These are phyloP conservation scores for Drosophila pseudotakahashii DNA, from an alignment of 2,888 invertebrate genomes.

Conservation along the genomic window DNA sequence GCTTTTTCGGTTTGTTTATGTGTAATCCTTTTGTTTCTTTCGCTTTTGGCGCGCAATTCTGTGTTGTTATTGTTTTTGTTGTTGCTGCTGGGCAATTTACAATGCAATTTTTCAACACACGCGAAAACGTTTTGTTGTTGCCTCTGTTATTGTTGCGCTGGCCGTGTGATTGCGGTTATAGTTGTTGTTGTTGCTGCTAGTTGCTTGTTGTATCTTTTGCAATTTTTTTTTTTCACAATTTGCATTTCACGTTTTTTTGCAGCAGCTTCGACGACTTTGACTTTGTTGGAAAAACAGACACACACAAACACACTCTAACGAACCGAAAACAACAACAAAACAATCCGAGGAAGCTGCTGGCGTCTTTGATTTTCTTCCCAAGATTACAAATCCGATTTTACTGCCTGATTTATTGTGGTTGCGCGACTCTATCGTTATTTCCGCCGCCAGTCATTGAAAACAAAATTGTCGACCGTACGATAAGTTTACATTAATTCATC, in stretches of 20 bases:
- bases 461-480: not conserved
- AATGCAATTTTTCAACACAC: constrained; percentile 53
- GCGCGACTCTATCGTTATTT: constrained; percentile 3
- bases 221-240: constrained; percentile 50
- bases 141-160: constrained; percentile 33
- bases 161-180: constrained; percentile 33
- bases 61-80: constrained; percentile 14
- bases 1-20: constrained; percentile 43
- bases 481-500: not conserved
- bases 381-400: constrained; percentile 34
- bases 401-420: constrained; percentile 20
- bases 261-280: constrained; percentile 46
- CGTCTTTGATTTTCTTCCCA: constrained; percentile 26
- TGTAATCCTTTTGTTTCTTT: constrained; percentile 71
- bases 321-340: constrained; percentile 40
- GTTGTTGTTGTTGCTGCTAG: constrained; percentile 17
- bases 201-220: constrained; percentile 32
- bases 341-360: constrained; percentile 42
- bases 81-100: constrained; percentile 27
- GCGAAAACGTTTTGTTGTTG: constrained; percentile 56
- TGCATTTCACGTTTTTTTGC: constrained; percentile 73
- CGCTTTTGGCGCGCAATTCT: constrained; percentile 74
- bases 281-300: constrained; percentile 32
- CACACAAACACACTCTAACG: constrained; percentile 14
- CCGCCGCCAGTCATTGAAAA: not conserved